Evolutionary conservation across 2,797 vertebrate species (phyloP), one percentile per base, ranked within the genome.

Genomic region (Falco concolor): DNA sequence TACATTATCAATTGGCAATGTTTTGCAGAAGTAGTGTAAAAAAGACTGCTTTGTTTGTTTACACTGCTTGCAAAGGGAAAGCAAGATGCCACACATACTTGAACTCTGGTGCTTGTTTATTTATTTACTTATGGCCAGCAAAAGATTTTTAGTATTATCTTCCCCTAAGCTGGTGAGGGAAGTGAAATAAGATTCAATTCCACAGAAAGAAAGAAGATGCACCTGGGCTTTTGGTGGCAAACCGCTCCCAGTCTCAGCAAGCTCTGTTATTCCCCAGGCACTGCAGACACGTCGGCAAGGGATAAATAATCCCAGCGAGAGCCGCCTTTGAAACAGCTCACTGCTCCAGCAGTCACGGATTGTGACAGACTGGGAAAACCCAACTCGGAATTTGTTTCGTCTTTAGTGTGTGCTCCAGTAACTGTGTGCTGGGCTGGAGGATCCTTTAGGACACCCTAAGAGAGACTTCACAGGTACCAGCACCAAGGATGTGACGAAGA

Each of bases 11-110:
- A 93, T 12, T 90, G 91, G 73, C 76, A 67, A n/a, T 22, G 73
- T 22, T 67, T 36, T 79, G 87, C 67, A 64, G 67, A 67, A 92
- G 42, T 7, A 49, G 68, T 32, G 59, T 8, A 1, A n/a, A 38
- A 90, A 90, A 45, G 53, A 30, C 68, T 15, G 59, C 53, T 87
- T 45, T 36, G 25, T 89, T 92, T 90, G 57, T 67, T 93, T 82
- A 25, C 80, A 25, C 34, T 44, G 53, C 80, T 77, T 19, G 9
- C 60, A 50, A 53, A 28, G 85, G 80, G 57, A 87, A 85, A 59
- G 78, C 72, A 52, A 89, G 45, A 93, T 86, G 78, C 68, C 63
- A 34, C 64, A n/a, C 57, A 60, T 40, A 42, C 61, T 36, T 73
- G 67, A 92, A 40, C 85, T 38, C 30, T 1, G 0, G 13, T 36